These are phyloP conservation scores for Bombus waltoni DNA, from an alignment of 1,140 invertebrate genomes.

Conservation along the genomic window DNA sequence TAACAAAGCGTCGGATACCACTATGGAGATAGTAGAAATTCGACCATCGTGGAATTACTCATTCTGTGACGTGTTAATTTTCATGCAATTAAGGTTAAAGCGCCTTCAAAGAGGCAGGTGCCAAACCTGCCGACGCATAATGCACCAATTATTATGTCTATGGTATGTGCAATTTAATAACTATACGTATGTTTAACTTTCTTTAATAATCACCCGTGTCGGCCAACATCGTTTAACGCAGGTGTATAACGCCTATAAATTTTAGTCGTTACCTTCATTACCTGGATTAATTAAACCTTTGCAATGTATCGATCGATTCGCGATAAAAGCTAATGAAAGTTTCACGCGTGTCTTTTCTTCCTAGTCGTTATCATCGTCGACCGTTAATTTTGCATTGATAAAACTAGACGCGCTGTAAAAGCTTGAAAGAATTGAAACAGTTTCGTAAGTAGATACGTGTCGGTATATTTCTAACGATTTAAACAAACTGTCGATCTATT, in stretches of 20 bases:
- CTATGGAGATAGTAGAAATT: neutral
- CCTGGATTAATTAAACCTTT: constrained; percentile 11
- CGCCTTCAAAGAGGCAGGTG: neutral
- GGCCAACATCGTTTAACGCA: neutral
- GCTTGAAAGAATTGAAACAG: no score
- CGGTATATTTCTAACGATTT: no score
- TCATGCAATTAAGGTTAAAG: constrained; percentile 13
- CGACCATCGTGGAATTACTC: constrained; percentile 20
- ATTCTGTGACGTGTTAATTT: constrained; percentile 2
- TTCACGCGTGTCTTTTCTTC: neutral
- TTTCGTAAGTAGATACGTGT: no score
- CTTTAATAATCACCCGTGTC: neutral
- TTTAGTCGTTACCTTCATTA: constrained; percentile 14
- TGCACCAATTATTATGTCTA: constrained; percentile 17
- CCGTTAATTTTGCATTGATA: neutral
- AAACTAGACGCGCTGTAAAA: no score
- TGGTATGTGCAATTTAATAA: neutral
- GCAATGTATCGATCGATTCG: neutral
- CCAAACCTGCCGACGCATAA: neutral
- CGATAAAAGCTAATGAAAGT: neutral
- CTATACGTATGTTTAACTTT: neutral
- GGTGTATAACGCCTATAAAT: neutral
- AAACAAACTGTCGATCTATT: no score
- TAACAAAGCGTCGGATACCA: neutral
- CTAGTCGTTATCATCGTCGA: neutral